Evolutionary conservation across 2,113 vertebrate species (phyloP).

Genomic region (Perca schrenkii): DNA sequence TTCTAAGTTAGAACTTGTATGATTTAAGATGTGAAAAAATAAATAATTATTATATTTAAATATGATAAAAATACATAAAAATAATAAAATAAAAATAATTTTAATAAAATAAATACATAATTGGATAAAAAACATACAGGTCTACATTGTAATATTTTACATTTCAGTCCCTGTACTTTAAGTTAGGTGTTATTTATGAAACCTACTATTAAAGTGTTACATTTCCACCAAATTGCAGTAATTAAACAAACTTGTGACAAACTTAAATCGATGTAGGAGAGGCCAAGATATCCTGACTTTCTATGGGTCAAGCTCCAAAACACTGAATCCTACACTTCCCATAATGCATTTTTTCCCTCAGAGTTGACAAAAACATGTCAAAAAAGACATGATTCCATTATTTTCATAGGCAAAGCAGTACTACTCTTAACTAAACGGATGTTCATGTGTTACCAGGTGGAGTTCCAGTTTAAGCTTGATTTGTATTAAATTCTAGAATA

Average conservation of each 20-base stretch:
- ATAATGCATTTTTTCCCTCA: too few relatives aligned
- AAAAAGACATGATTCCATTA: not conserved
- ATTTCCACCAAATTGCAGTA: not conserved
- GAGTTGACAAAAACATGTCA: too few relatives aligned
- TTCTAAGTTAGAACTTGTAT: not conserved
- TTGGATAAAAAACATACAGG: not conserved
- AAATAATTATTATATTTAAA: too few relatives aligned
- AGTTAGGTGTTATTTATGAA: not conserved
- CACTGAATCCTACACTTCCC: not conserved
- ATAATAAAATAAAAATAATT: not conserved
- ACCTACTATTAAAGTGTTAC: not conserved
- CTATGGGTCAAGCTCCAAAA: not conserved
- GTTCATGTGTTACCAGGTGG: too few relatives aligned
- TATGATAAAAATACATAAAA: not conserved
- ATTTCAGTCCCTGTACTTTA: not conserved
- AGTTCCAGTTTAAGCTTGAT: not conserved
- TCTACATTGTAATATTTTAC: not conserved
- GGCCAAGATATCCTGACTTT: not conserved
- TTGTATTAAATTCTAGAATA: not conserved
- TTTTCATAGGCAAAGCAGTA: not conserved
- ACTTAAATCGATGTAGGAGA: not conserved
- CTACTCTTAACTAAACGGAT: too few relatives aligned
- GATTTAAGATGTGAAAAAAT: not conserved
- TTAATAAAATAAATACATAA: not conserved
- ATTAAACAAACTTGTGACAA: not conserved